Conservation (phyloP, 2,888 invertebrate genomes). For the Pyrrhosoma nymphula region DNA sequence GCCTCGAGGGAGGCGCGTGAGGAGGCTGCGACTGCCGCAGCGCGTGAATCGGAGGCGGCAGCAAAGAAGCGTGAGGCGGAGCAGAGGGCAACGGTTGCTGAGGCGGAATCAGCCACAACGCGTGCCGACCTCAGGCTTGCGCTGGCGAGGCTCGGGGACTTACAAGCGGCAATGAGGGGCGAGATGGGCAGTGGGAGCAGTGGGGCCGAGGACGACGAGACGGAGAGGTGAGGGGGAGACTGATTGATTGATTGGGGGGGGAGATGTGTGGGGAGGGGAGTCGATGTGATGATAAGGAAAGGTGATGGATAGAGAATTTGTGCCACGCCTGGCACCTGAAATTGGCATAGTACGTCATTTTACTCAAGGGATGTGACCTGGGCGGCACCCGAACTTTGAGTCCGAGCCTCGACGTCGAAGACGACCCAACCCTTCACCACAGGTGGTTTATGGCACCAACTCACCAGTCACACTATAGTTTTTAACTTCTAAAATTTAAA, state of each 20-base stretch:
- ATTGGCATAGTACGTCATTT: too few relatives aligned
- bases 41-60: slow-evolving; percentile 87
- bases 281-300: not conserved
- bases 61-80: slow-evolving; percentile 89
- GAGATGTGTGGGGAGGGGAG: not conserved
- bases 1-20: slow-evolving; percentile 87
- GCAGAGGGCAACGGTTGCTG: slow-evolving; percentile 85
- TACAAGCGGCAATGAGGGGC: slow-evolving; percentile 95
- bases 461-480: too few relatives aligned
- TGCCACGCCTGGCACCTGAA: too few relatives aligned
- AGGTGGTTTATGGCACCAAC: too few relatives aligned
- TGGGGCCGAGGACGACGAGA: slow-evolving; percentile 72
- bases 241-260: not conserved
- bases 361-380: too few relatives aligned
- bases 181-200: slow-evolving; percentile 66
- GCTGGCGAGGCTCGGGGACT: slow-evolving; percentile 92
- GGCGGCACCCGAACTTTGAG: too few relatives aligned
- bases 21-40: slow-evolving; percentile 85
- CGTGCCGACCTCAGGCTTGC: slow-evolving; percentile 92
- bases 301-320: not conserved
- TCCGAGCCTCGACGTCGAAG: too few relatives aligned
- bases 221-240: not conserved
- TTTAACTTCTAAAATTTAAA: too few relatives aligned
- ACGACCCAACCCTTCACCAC: too few relatives aligned
- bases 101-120: slow-evolving; percentile 86